Percentiles rank a stretch among this genome's conserved stretches.
Evolutionary conservation across 2,797 vertebrate species (phyloP).

Genomic region (Ctenopoma kingsleyae): DNA sequence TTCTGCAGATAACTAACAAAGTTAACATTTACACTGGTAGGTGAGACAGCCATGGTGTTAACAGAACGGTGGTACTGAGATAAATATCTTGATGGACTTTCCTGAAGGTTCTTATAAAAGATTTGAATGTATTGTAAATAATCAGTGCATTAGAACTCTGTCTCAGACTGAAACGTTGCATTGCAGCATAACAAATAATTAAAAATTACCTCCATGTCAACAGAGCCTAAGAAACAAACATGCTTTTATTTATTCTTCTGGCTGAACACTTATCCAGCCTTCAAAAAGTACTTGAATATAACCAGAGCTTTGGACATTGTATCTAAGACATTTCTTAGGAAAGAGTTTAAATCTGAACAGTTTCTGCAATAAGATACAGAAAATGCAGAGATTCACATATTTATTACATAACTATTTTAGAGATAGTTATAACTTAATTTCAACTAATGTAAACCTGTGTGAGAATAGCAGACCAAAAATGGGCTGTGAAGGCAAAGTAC

Average conservation of each 20-base stretch:
- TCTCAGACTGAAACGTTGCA: conserved; percentile 16
- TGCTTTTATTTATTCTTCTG: conserved; percentile 47
- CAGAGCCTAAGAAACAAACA: conserved; percentile 17
- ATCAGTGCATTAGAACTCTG: conserved; percentile 9
- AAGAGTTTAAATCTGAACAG: not conserved
- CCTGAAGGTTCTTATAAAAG: not conserved
- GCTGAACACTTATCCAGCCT: not conserved
- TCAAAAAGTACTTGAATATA: conserved; percentile 52
- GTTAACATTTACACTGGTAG: conserved; percentile 22
- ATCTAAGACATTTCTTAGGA: not conserved
- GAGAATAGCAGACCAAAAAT: conserved; percentile 23
- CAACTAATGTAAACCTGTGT: conserved; percentile 14
- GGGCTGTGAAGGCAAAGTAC: conserved; percentile 12
- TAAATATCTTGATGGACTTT: conserved; percentile 16
- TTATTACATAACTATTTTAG: conserved; percentile 20
- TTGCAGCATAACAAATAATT: not conserved
- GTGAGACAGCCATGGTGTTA: conserved; percentile 12
- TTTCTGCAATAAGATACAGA: conserved; percentile 9
- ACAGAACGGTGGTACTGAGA: conserved; percentile 1
- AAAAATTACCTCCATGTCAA: conserved; percentile 1
- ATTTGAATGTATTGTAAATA: conserved; percentile 31
- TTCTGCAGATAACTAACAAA: conserved; percentile 38
- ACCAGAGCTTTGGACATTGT: conserved; percentile 14
- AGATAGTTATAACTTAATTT: not conserved
- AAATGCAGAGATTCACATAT: not conserved